Base-by-base conservation (phyloP, 2,113 vertebrate species). In the Mohoua ochrocephala region DNA sequence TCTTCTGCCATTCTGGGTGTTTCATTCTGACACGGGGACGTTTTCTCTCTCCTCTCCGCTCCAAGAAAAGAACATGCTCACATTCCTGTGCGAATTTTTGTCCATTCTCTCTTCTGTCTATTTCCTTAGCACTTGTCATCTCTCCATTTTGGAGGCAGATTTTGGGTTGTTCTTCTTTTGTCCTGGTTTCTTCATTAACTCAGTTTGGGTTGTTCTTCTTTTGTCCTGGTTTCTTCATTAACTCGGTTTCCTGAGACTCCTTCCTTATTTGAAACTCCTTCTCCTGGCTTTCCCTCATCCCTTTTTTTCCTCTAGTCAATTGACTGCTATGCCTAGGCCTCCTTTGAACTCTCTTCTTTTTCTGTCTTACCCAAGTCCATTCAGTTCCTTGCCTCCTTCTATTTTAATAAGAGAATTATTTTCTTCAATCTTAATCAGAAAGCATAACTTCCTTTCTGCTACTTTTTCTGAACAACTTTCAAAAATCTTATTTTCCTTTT, bases 291-390 rank as follows among this genome's bases (percentile, higher is more conserved):
- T 93, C n/a, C 64, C 37, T 82, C 59, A 86, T 56, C 63, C 73
- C 28, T 77, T 86, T 63, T 65, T 78, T 61, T 35, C 35, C 23
- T 92, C 69, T 39, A 81, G 81, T 67, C 61, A 57, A 74, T 47
- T 70, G 64, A 94, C 69, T 93, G 89, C 53, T 82, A 67, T 79
- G 65, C 57, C 90, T 44, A 75, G n/a, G 65, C 37, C 73, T 94
- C 81, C 82, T 93, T 84, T 95, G 78, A 95, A 93, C 75, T 90
- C 67, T 81, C 69, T 80, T 87, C 83, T 96, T 95, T 95, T 35
- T 81, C 47, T 74, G 33, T 86, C 77, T 60, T 78, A 76, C 47
- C 21, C n/a, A 89, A 93, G 68, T 60, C 68, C 31, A 33, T 60
- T 88, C 74, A 76, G 80, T 59, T 87, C 57, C 22, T 0, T 93